phyloP scores from a whole-genome alignment of 2,888 invertebrate genomes.

The Allophyes oxyacanthae region DNA sequence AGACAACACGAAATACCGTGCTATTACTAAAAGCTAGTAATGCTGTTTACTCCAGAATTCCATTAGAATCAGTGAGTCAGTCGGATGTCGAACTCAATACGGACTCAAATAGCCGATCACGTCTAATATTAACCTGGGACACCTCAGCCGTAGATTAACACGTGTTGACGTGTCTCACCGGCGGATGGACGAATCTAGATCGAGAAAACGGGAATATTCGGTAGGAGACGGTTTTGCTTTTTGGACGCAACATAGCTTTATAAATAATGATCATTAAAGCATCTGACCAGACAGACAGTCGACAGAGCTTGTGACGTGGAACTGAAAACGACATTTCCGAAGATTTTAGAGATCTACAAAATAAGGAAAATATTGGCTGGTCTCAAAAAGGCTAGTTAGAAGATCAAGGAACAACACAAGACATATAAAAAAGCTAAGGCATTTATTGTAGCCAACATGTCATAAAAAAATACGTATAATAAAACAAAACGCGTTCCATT shows the following conservation, averaged over 20 bases:
- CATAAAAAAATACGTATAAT: too few species aligned
- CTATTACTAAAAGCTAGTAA: conserved; percentile 22
- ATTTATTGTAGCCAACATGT: too few species aligned
- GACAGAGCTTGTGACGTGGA: too few species aligned
- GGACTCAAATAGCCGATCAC: conserved; percentile 46
- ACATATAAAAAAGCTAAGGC: too few species aligned
- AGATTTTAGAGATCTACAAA: too few species aligned
- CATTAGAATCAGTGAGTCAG: conserved; percentile 49
- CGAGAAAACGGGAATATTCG: conserved; percentile 6
- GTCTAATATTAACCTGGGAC: conserved; percentile 52
- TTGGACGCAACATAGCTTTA: background rate
- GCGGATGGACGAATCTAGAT: conserved; percentile 3
- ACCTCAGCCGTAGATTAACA: conserved; percentile 48
- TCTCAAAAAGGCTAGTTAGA: too few species aligned
- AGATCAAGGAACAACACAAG: too few species aligned
- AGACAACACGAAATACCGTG: conserved; percentile 5
- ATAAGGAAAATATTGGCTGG: too few species aligned
- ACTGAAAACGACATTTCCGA: too few species aligned
- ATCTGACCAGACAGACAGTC: background rate
- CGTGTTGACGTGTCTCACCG: conserved; percentile 37
- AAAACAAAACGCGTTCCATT: too few species aligned
- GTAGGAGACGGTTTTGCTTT: conserved; percentile 8
- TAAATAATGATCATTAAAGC: background rate
- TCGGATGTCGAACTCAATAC: conserved; percentile 53
- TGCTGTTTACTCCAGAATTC: conserved; percentile 19